Evolutionary conservation across 2,888 invertebrate species (phyloP).

Genomic region (Calameuta pallipes): DNA sequence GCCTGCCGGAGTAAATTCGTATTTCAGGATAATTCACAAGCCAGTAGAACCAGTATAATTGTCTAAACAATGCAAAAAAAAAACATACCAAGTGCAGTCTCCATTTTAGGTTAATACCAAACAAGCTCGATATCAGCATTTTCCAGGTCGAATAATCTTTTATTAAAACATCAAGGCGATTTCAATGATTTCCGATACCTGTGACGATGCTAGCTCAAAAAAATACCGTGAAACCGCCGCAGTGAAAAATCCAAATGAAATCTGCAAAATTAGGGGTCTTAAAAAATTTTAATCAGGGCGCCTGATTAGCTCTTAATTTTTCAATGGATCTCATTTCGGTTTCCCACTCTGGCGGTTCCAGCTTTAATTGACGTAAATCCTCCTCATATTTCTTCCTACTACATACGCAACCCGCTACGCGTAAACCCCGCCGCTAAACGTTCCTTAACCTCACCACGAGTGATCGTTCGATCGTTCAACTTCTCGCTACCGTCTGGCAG

Average conservation of each 20-base stretch:
- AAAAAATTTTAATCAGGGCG: too few species aligned
- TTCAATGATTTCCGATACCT: not conserved
- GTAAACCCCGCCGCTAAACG: not conserved
- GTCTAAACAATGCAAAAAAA: not conserved
- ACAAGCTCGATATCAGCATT: not conserved
- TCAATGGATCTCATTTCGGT: too few species aligned
- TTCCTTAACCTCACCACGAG: not conserved
- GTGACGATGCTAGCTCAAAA: too few species aligned
- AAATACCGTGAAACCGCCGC: too few species aligned
- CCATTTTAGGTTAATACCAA: not conserved
- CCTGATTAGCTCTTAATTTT: too few species aligned
- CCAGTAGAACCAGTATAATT: not conserved
- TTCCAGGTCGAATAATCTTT: not conserved
- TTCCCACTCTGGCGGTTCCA: too few species aligned
- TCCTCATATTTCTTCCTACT: not conserved
- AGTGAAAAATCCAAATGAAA: too few species aligned
- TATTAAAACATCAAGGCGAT: not conserved
- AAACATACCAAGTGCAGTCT: not conserved
- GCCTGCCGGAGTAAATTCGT: not conserved
- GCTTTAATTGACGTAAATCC: not conserved
- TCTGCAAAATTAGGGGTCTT: too few species aligned
- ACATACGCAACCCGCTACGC: not conserved
- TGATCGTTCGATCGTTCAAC: not conserved
- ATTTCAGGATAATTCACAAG: not conserved
- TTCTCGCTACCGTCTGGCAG: not conserved